These are phyloP conservation scores for Omphaloscelis lunosa DNA, from an alignment of 2,888 invertebrate genomes.

Conservation along the genomic window DNA sequence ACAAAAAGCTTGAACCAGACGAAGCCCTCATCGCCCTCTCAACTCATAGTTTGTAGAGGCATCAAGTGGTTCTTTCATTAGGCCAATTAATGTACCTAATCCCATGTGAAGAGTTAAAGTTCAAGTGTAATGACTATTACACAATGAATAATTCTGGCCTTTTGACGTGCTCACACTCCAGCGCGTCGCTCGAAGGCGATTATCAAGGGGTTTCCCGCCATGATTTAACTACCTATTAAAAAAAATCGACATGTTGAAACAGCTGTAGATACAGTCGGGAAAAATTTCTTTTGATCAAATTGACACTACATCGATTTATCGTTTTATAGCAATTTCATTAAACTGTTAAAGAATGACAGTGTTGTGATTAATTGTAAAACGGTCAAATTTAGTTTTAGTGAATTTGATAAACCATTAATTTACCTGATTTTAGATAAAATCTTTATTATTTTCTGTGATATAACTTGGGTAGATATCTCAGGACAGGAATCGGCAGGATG, in stretches of 20 bases:
- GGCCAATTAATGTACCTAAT: conserved; percentile 51
- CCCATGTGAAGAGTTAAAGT: conserved; percentile 58
- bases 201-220: conserved; percentile 20
- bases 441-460: not conserved
- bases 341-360: not conserved
- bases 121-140: conserved; percentile 44
- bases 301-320: not conserved
- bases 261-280: not conserved
- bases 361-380: not conserved
- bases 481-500: not conserved
- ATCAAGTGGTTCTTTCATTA: conserved; percentile 59
- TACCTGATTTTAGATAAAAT: not conserved
- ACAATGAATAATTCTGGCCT: conserved; percentile 35
- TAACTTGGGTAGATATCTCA: not conserved
- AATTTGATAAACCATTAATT: not conserved
- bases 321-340: not conserved
- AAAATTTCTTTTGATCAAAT: not conserved
- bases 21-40: conserved; percentile 47
- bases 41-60: conserved; percentile 39
- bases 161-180: conserved; percentile 19
- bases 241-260: not conserved
- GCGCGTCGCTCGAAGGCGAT: not conserved
- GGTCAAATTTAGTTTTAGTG: not conserved
- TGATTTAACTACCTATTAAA: not conserved
- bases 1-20: conserved; percentile 53